phyloP scores from a whole-genome alignment of 2,113 vertebrate genomes.

The Lethenteron camtschaticum region DNA sequence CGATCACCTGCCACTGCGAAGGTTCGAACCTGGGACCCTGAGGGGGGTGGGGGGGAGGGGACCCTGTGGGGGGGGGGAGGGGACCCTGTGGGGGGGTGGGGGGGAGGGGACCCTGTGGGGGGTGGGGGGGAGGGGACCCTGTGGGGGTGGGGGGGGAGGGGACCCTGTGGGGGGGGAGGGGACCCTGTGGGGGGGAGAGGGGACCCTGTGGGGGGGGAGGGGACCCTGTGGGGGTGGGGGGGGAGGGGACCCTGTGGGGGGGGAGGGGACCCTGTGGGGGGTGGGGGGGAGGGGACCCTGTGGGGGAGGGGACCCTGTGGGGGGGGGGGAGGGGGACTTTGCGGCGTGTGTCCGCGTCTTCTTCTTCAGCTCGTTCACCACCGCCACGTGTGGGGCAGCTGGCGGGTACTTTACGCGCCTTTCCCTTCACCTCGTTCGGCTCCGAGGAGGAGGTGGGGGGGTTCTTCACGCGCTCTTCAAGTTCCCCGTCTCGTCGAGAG shows the following conservation, averaged over 20 bases:
- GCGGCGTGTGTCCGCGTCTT: conserved; percentile 33
- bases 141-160: neutral
- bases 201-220: conserved; percentile 14
- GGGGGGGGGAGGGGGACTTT: conserved; percentile 9
- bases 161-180: conserved; percentile 14
- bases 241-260: neutral
- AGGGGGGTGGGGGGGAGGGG: conserved; percentile 20
- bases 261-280: neutral
- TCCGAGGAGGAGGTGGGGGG: neutral
- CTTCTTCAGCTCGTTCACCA: conserved; percentile 25
- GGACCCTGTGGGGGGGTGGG: neutral
- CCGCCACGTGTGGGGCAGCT: conserved; percentile 11
- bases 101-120: conserved; percentile 5
- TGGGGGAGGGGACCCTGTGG: neutral
- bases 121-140: neutral
- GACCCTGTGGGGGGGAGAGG: conserved; percentile 14
- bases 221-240: conserved; percentile 11
- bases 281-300: conserved; percentile 4
- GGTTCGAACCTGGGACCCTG: too few relatives aligned
- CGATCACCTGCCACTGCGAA: too few relatives aligned
- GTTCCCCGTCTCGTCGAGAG: conserved; percentile 21
- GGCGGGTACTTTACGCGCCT: neutral
- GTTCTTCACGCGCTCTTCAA: conserved; percentile 24
- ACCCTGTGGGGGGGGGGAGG: conserved; percentile 10
- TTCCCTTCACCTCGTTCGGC: conserved; percentile 2